Evolutionary conservation across 2,113 vertebrate genomes (phyloP).

Genomic region (Gavialis gangeticus): DNA sequence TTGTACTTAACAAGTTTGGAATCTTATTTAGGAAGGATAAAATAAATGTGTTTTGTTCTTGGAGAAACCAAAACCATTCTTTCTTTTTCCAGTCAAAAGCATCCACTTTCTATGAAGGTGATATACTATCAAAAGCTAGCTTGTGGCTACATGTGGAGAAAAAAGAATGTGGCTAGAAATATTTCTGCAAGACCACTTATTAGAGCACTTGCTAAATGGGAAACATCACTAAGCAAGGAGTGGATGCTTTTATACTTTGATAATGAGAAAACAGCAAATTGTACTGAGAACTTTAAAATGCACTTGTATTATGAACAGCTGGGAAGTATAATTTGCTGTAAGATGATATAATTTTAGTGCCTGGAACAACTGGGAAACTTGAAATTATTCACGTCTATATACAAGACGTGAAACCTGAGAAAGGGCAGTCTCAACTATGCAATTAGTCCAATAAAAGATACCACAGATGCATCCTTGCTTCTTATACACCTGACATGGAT

Average conservation of each 20-base stretch:
- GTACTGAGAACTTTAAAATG: rapidly evolving
- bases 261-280: rapidly evolving
- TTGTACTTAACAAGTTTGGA: neutral
- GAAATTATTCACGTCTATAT: neutral
- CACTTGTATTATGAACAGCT: neutral
- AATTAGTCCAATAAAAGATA: too few species aligned
- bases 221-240: rapidly evolving
- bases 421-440: too few species aligned
- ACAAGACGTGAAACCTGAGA: neutral
- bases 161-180: neutral
- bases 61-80: neutral
- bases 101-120: neutral
- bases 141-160: neutral
- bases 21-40: neutral
- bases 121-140: neutral
- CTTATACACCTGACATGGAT: neutral
- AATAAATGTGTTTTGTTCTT: neutral
- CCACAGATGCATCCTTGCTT: too few species aligned
- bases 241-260: rapidly evolving
- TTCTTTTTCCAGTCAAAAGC: neutral
- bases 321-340: neutral
- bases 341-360: neutral
- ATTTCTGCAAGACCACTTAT: neutral
- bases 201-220: rapidly evolving
- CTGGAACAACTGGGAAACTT: neutral